Base-by-base conservation (phyloP, 1,140 invertebrate species). In the Drosophila funebris region DNA sequence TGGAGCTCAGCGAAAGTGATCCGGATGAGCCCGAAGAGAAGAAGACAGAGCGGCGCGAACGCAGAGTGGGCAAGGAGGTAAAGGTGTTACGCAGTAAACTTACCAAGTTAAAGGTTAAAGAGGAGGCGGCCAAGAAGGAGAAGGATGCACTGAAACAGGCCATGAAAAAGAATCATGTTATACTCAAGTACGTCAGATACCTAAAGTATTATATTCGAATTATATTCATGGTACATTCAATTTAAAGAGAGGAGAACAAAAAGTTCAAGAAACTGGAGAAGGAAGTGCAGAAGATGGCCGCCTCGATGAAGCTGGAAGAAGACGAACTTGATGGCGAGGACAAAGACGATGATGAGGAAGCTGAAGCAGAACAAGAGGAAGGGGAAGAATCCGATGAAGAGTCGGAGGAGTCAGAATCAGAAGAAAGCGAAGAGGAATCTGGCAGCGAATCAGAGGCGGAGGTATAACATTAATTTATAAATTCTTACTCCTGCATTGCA, bases 211-310 rank as follows among this genome's bases (percentile, higher is more conserved):
- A 2, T 22, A 2, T 33, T 11, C 31, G 7, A 3, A 33, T 2
- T 33, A 33, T 33, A 3, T 11, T 11, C 31, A 33, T 22, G 22
- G 31, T 33, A 6, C 20, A 43, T 46, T 46, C 4, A 24, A 11
- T 39, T 91, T 83, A 13, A 67, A 94, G 93, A 76, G 95, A 95
- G 41, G 96, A 96, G 75, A 95, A 95, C 75, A 95, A 95, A 75
- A 96, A 95, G 90, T 96, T 94, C 81, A 96, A 95, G 81, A 93
- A 94, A 46, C 90, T 97, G 29, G 96, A 97, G 90, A 96, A 96
- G 75, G 96, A 97, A 92, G 96, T 97, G 3, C 96, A 97, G 76
- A 97, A 97, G 92, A 97, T 97, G 96, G 96, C 96, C 0, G 95
- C 95, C 13, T 93, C 97, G 61, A 96, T 97, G 94, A 96, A 95